Percentiles rank a stretch among this genome's conserved stretches.
Conservation (phyloP, 1,140 invertebrate species). For the Eumaeus atala region DNA sequence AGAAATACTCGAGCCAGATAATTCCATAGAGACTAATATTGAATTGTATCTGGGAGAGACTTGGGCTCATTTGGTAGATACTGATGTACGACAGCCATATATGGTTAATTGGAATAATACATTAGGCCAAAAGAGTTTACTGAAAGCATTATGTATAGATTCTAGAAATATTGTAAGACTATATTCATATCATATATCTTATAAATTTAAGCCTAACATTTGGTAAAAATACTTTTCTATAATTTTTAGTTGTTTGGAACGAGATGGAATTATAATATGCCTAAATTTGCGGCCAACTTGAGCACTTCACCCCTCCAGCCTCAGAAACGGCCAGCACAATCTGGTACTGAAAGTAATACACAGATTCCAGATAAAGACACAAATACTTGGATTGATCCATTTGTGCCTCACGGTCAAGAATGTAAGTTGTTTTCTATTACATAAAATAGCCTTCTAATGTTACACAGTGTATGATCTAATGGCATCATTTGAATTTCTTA, state of each 20-base stretch:
- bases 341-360: conserved; percentile 30
- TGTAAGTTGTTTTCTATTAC: conserved; percentile 46
- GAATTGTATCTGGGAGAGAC: conserved; percentile 60
- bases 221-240: background rate
- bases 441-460: background rate
- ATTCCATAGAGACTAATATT: conserved; percentile 49
- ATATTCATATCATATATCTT: conserved; percentile 12
- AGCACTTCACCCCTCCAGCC: conserved; percentile 84
- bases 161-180: conserved; percentile 86
- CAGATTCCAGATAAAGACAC: conserved; percentile 41
- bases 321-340: conserved; percentile 73
- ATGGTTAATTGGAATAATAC: conserved; percentile 83
- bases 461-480: background rate
- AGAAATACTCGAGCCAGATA: conserved; percentile 42
- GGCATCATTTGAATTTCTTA: too few relatives aligned
- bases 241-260: conserved; percentile 82
- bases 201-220: too few relatives aligned
- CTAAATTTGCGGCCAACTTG: conserved; percentile 86
- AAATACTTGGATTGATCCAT: conserved; percentile 47
- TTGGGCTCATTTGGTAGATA: conserved; percentile 76
- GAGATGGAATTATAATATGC: conserved; percentile 84
- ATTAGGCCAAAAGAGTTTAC: conserved; percentile 78
- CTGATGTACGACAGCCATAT: conserved; percentile 81
- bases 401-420: conserved; percentile 60
- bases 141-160: conserved; percentile 85